These are phyloP conservation scores for Oncopodura yosiiana DNA, from an alignment of 1,140 invertebrate species.

Conservation along the genomic window DNA sequence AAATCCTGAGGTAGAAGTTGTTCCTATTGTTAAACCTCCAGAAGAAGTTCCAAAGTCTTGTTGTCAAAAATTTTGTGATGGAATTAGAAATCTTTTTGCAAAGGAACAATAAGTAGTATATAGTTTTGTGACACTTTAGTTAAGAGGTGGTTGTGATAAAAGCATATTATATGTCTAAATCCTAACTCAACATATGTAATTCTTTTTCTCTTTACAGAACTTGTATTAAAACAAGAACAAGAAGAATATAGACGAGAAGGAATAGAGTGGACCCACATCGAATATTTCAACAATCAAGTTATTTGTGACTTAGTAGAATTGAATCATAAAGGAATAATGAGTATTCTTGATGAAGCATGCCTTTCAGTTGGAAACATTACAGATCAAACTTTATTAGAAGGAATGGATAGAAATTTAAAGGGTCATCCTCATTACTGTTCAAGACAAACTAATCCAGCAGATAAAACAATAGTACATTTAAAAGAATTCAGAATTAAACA, in stretches of 20 bases:
- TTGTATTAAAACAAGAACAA: constrained; percentile 91
- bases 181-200: constrained; percentile 3
- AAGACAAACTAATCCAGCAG: constrained; percentile 66
- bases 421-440: constrained; percentile 82
- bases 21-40: no score
- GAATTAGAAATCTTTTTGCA: no score
- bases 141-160: not conserved
- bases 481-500: constrained; percentile 78
- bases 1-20: no score
- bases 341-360: constrained; percentile 90
- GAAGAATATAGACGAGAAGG: constrained; percentile 88
- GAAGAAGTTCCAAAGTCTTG: no score
- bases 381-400: constrained; percentile 79
- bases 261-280: constrained; percentile 79
- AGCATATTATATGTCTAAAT: not conserved
- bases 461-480: constrained; percentile 69
- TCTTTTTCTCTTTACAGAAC: constrained; percentile 50
- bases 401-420: constrained; percentile 81
- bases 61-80: no score
- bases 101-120: no score
- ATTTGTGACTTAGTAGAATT: constrained; percentile 90
- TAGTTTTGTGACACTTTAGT: not conserved
- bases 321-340: constrained; percentile 73
- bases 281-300: constrained; percentile 70
- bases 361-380: constrained; percentile 87